Evolutionary conservation across 2,797 vertebrate species (phyloP), one percentile per base, ranked within the genome.

Genomic region (Rhinella marina): DNA sequence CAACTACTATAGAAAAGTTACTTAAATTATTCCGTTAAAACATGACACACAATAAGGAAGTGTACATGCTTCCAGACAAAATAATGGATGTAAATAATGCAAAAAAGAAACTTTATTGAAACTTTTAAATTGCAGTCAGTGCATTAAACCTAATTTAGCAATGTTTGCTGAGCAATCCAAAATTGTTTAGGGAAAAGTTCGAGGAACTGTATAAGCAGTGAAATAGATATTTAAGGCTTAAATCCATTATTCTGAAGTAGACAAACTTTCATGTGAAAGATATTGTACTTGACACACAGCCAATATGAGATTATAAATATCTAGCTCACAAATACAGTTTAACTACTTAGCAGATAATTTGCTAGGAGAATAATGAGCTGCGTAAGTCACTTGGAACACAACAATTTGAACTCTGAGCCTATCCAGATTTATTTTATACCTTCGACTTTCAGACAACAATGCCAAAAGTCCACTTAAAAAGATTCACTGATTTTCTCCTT

Each of bases 141-240:
- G 84, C 88, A 88, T 82, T 88, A 88, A 88, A 86, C 57, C 70
- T 76, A 88, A 86, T 88, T 88, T 81, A 82, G 56, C 78, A 82
- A 81, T 86, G 88, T 86, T 77, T 85, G 70, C 88, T 86, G 68
- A 76, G 84, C 66, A 88, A 76, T 86, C 57, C 88, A 88, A 88
- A 86, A 88, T 88, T 85, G 73, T 88, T 88, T 88, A 85, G 83
- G 59, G 70, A 88, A 72, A 85, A 73, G 77, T 66, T 88, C 66
- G 85, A 88, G 32, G 27, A 88, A 86, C 68, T 85, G 82, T 88
- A 81, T 75, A 85, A 75, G 79, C 54, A 87, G 23, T 73, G 19
- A 85, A 81, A 68, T 73, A 80, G 82, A 88, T 88, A 84, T 84
- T 87, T 78, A 79, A 81, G 84, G 66, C 78, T 82, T 86, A 68